Conservation (phyloP, 2,888 invertebrate species). For the Barypeithes pellucidus region DNA sequence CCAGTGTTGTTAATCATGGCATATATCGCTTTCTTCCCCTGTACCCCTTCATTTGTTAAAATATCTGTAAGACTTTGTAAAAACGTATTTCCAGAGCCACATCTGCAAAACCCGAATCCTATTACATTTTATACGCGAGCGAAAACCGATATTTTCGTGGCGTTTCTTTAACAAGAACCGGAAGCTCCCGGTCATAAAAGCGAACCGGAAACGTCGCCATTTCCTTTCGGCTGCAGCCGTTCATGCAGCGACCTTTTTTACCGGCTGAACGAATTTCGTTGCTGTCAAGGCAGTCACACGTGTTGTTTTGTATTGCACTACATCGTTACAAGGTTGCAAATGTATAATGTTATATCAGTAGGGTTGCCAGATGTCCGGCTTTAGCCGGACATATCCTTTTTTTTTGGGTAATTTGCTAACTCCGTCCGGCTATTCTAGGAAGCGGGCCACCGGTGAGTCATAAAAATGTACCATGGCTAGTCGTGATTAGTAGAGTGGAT, state of each 20-base stretch:
- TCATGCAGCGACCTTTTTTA: conserved; percentile 30
- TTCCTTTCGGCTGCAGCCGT: conserved; percentile 28
- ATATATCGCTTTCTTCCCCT: too few relatives aligned
- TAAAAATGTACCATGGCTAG: too few relatives aligned
- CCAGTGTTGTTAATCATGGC: too few relatives aligned
- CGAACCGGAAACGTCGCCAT: conserved; percentile 32
- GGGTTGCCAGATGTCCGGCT: too few relatives aligned
- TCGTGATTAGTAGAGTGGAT: too few relatives aligned
- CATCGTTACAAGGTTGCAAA: not conserved
- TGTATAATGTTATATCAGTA: too few relatives aligned
- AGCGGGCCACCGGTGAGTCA: too few relatives aligned
- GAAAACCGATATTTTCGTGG: conserved; percentile 20
- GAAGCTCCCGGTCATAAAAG: conserved; percentile 29
- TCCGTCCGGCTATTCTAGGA: too few relatives aligned
- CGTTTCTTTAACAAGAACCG: conserved; percentile 28
- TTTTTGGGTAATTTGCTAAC: too few relatives aligned
- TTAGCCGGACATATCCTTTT: too few relatives aligned
- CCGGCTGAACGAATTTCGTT: conserved; percentile 22
- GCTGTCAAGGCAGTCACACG: conserved; percentile 11
- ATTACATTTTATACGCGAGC: conserved; percentile 9
- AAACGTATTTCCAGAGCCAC: not conserved
- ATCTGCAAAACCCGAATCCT: conserved; percentile 3
- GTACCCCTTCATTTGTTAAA: too few relatives aligned
- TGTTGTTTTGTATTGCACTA: conserved; percentile 5
- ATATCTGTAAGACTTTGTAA: too few relatives aligned